phyloP scores from a whole-genome alignment of 1,140 invertebrate genomes.

The Octopus bimaculoides region DNA sequence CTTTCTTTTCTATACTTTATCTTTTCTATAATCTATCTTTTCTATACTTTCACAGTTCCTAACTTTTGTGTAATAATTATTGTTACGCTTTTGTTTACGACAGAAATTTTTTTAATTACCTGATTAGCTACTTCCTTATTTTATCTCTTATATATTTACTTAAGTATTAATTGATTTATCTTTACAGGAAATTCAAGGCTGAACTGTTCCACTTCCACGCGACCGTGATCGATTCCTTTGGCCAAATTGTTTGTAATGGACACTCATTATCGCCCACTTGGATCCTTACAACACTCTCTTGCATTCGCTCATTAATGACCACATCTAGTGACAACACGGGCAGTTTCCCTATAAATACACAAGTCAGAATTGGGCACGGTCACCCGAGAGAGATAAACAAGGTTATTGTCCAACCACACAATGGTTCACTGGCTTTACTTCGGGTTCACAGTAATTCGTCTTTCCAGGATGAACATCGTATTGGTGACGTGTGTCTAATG shows the following conservation, averaged over 20 bases:
- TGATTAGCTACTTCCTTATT: too few relatives aligned
- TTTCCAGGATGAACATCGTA: neutral
- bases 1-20: too few relatives aligned
- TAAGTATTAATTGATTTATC: neutral
- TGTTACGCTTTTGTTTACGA: too few relatives aligned
- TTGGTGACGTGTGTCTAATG: neutral
- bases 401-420: neutral
- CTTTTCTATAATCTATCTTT: too few relatives aligned
- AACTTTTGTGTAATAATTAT: too few relatives aligned
- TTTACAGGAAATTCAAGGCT: neutral
- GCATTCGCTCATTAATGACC: neutral
- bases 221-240: neutral
- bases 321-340: constrained; percentile 1
- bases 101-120: too few relatives aligned
- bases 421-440: neutral
- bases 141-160: too few relatives aligned
- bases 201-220: neutral
- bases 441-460: neutral
- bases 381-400: neutral
- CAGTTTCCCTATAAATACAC: neutral
- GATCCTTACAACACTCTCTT: neutral
- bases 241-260: neutral
- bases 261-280: neutral
- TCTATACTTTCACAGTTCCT: too few relatives aligned
- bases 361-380: neutral